Percentiles rank a stretch among this genome's conserved stretches.
Conservation (phyloP, 1,140 invertebrate genomes). For the Leptestheria dahalacensis region DNA sequence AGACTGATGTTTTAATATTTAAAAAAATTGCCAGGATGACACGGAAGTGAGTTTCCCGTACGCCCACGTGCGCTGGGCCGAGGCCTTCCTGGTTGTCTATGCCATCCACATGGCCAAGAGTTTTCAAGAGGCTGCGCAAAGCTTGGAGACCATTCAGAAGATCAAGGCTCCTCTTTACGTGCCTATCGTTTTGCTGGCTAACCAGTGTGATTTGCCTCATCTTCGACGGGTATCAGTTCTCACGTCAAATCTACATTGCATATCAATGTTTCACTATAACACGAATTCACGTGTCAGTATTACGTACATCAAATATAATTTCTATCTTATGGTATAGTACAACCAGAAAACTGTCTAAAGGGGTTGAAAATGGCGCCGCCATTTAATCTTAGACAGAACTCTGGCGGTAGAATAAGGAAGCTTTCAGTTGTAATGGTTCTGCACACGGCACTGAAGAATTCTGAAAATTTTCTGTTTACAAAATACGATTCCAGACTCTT, state of each 20-base stretch:
- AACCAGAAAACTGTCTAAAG: slow-evolving; percentile 18
- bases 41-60: slow-evolving; percentile 44
- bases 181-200: slow-evolving; percentile 47
- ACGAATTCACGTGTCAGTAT: no score
- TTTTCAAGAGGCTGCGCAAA: slow-evolving; percentile 38
- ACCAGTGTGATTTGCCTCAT: slow-evolving; percentile 69
- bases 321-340: slow-evolving; percentile 11
- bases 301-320: slow-evolving; percentile 14
- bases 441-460: no score
- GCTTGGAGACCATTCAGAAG: not conserved
- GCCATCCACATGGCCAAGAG: slow-evolving; percentile 56
- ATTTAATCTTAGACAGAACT: no score
- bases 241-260: slow-evolving; percentile 16
- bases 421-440: no score
- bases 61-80: slow-evolving; percentile 63
- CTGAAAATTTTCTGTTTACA: no score
- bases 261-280: no score
- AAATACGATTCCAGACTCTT: no score
- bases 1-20: not conserved
- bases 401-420: no score
- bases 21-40: slow-evolving; percentile 3
- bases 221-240: slow-evolving; percentile 17
- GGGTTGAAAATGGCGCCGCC: no score
- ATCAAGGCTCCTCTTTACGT: slow-evolving; percentile 5
- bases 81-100: slow-evolving; percentile 72